These are phyloP conservation scores for Pardalotus punctatus DNA, from an alignment of 2,113 vertebrate genomes.

Conservation along the genomic window DNA sequence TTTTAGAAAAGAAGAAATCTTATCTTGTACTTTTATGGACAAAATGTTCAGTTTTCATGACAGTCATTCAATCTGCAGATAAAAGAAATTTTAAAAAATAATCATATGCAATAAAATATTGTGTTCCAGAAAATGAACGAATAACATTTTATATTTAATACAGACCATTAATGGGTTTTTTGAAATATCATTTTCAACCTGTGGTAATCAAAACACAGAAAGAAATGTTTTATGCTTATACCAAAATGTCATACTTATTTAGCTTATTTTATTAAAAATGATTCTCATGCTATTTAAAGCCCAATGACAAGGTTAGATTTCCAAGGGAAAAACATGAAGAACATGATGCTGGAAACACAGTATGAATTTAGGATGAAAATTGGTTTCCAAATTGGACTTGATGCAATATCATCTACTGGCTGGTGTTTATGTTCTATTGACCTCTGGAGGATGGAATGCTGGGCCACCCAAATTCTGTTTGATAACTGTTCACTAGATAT, in stretches of 20 bases:
- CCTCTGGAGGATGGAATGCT: background rate
- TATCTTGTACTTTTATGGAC: background rate
- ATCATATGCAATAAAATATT: background rate
- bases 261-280: background rate
- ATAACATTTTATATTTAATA: background rate
- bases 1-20: background rate
- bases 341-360: background rate
- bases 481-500: background rate
- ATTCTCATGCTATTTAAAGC: background rate
- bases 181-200: background rate
- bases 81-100: background rate
- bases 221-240: background rate
- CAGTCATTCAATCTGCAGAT: background rate
- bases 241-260: background rate
- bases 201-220: background rate
- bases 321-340: background rate
- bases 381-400: background rate
- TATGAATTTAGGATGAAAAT: background rate
- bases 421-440: background rate
- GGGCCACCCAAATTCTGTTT: background rate
- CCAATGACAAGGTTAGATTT: background rate
- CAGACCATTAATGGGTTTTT: background rate
- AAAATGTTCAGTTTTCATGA: background rate
- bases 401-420: background rate
- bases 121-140: background rate